Conservation (phyloP, 2,888 invertebrate genomes). For the Dicyrtoma fusca region DNA sequence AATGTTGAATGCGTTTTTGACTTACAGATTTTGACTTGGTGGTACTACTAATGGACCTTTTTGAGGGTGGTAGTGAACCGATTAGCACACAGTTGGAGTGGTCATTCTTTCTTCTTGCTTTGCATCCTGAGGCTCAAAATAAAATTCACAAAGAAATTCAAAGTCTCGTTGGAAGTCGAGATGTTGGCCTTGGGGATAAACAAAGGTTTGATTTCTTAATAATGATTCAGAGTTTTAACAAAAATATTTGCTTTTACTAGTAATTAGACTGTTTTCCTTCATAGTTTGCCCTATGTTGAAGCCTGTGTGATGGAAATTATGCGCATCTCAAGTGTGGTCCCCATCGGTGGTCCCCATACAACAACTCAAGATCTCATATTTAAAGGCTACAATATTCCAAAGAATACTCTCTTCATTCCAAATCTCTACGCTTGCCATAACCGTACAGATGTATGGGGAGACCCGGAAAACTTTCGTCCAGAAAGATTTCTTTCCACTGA, state of each 20-base stretch:
- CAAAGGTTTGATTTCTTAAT: too few species aligned
- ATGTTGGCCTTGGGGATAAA: too few species aligned
- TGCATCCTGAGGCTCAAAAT: conserved; percentile 40
- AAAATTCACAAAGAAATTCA: conserved; percentile 42
- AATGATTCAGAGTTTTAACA: too few species aligned
- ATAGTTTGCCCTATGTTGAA: not conserved
- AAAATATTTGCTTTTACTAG: too few species aligned
- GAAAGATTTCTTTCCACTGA: not conserved
- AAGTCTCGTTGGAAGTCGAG: too few species aligned
- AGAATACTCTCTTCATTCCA: not conserved
- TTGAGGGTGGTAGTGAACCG: not conserved
- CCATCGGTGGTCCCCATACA: not conserved
- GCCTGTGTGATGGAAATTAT: not conserved
- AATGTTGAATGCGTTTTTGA: too few species aligned
- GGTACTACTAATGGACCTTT: conserved; percentile 3
- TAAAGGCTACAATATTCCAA: conserved; percentile 13
- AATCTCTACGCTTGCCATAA: not conserved
- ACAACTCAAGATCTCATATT: conserved; percentile 5
- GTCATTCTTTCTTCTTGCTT: conserved; percentile 38
- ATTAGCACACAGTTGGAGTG: not conserved
- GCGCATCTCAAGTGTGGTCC: not conserved
- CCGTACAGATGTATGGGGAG: not conserved
- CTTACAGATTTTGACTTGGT: not conserved
- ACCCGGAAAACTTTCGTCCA: conserved; percentile 12
- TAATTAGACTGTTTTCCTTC: too few species aligned